phyloP scores from a whole-genome alignment of 2,113 vertebrate species.

The Aphyosemion australe region DNA sequence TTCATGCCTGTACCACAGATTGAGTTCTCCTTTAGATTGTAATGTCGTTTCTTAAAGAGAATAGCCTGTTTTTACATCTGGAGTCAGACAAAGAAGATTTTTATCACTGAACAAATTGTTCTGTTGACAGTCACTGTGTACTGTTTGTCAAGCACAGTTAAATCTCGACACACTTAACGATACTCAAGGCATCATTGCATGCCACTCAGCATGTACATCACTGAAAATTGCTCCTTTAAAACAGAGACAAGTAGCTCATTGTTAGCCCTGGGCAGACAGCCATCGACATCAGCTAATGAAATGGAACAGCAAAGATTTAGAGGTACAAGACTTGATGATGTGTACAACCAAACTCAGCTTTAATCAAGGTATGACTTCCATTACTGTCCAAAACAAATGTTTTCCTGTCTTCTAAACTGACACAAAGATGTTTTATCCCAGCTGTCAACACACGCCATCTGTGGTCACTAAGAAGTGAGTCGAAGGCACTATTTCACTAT shows the following conservation, averaged over 20 bases:
- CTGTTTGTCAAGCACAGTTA: not conserved
- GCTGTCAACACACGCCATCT: not conserved
- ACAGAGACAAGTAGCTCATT: not conserved
- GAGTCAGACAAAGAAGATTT: slow-evolving; percentile 8
- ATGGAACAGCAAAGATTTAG: not conserved
- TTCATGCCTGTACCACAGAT: not conserved
- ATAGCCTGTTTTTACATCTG: not conserved
- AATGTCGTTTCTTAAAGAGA: not conserved
- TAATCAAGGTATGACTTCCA: not conserved
- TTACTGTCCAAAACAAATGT: not conserved
- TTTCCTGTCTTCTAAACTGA: not conserved
- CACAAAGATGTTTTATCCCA: not conserved
- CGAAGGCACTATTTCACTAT: no score
- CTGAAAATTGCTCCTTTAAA: not conserved
- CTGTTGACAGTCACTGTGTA: not conserved
- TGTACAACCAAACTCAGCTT: no score
- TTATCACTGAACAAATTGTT: slow-evolving; percentile 8
- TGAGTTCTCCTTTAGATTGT: not conserved
- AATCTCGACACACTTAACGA: not conserved
- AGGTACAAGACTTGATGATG: not conserved
- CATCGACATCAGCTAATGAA: not conserved
- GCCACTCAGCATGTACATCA: not conserved
- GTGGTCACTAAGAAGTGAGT: no score
- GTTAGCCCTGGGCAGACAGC: not conserved
- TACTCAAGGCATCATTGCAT: slow-evolving; percentile 3